Conservation (phyloP, 2,888 invertebrate species). For the Xestobium rufovillosum region DNA sequence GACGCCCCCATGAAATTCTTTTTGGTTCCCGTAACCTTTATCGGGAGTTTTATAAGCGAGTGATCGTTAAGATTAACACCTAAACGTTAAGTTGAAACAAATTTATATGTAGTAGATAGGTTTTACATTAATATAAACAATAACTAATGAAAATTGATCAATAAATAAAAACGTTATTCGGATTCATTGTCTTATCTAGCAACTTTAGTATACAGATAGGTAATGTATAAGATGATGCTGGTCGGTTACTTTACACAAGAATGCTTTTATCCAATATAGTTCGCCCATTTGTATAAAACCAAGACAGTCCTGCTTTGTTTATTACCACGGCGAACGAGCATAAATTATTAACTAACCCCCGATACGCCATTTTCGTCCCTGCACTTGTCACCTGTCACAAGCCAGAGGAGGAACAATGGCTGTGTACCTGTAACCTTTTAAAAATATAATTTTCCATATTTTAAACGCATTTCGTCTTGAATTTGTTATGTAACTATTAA, state of each 20-base stretch:
- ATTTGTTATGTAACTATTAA: no score
- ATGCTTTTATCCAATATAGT: slow-evolving; percentile 34
- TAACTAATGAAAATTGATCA: slow-evolving; percentile 31
- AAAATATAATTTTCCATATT: no score
- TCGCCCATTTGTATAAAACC: slow-evolving; percentile 30
- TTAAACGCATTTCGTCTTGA: no score
- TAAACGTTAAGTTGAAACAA: slow-evolving; percentile 19
- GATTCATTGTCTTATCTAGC: slow-evolving; percentile 32
- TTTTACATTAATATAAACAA: slow-evolving; percentile 27
- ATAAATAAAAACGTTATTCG: slow-evolving; percentile 31
- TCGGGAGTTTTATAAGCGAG: slow-evolving; percentile 18
- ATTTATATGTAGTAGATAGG: slow-evolving; percentile 17
- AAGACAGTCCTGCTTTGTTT: slow-evolving; percentile 12
- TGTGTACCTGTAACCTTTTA: no score
- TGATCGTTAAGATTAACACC: slow-evolving; percentile 26
- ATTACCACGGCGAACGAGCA: slow-evolving; percentile 1
- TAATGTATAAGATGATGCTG: slow-evolving; percentile 30
- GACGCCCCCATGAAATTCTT: no score
- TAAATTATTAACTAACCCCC: no score
- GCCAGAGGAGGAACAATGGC: no score
- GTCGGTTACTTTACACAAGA: slow-evolving; percentile 32
- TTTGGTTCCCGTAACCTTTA: no score
- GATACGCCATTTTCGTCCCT: no score
- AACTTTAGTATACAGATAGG: slow-evolving; percentile 29
- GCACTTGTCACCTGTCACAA: no score